phyloP scores from a whole-genome alignment of 2,888 invertebrate genomes.

The Stictocephala bisonia region DNA sequence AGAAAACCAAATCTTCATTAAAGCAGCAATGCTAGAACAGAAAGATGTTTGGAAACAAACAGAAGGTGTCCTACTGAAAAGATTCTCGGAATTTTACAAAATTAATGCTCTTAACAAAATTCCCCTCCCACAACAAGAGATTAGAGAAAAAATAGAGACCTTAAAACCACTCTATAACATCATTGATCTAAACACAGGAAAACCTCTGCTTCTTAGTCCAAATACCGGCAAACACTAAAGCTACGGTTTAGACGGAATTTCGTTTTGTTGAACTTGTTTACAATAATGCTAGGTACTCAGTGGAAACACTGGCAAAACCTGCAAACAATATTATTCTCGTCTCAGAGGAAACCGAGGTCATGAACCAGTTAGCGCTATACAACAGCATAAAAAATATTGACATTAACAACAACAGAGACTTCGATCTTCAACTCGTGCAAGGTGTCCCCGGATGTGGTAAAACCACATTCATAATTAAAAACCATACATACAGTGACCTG shows the following conservation, averaged over 20 bases:
- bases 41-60: slow-evolving; percentile 1
- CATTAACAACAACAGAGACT: neutral
- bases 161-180: neutral
- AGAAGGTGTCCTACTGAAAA: neutral
- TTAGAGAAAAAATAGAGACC: neutral
- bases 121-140: neutral
- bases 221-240: neutral
- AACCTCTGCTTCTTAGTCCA: neutral
- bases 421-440: slow-evolving; percentile 3
- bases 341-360: neutral
- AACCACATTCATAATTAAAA: neutral
- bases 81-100: neutral
- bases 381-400: neutral
- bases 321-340: slow-evolving; percentile 10
- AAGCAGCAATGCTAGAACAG: slow-evolving; percentile 2
- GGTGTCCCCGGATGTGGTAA: neutral
- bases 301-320: neutral
- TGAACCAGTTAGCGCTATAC: neutral
- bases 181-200: neutral
- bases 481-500: neutral
- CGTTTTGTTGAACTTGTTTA: neutral
- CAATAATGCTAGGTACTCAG: neutral
- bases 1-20: neutral
- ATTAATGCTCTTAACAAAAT: neutral
- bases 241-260: neutral